Evolutionary conservation across 2,113 vertebrate species (phyloP), one percentile per base, ranked within the genome.

Genomic region (Rhodinocichla rosea): DNA sequence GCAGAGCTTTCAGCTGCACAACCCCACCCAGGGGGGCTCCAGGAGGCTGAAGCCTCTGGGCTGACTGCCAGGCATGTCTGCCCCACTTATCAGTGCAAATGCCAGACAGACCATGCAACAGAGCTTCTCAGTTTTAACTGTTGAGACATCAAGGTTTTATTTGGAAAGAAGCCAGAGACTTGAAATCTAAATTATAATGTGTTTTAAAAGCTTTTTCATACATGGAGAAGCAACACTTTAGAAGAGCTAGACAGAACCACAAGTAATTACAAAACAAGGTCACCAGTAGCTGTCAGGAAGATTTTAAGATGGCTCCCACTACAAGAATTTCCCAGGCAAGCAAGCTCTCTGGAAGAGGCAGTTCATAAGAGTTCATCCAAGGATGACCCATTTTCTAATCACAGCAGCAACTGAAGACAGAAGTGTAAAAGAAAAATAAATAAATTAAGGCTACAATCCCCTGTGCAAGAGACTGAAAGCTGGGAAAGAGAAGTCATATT

Each of bases 381-480:
- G 94, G 95, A 93, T 96, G 94, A 95, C 93, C 93, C 92, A 94
- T 87, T 96, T 97, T 96, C 88, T 77, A 49, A 78, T 71, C 83
- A 57, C 74, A 90, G 87, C 68, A 90, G 64, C 57, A 89, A 94
- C 11, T 47, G 40, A 96, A 93, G 57, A 81, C 16, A 83, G 68
- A 92, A 96, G 73, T 69, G 52, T 68, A 87, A 92, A 87, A 83
- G 28, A 57, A 77, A 95, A 94, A 91, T 74, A 83, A 84, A 90
- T 62, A 94, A 89, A 92, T 80, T 83, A 90, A 83, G 52, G 62
- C 65, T 60, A 45, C 45, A 60, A 57, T 64, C 49, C 81, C 65
- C 44, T 14, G 11, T 47, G 59, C 63, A 78, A 65, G 35, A 91
- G 50, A 55, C 33, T 50, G 47, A 67, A 92, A 87, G 57, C 44